Conservation (phyloP, 2,888 invertebrate species). For the Eupsilia transversa region DNA sequence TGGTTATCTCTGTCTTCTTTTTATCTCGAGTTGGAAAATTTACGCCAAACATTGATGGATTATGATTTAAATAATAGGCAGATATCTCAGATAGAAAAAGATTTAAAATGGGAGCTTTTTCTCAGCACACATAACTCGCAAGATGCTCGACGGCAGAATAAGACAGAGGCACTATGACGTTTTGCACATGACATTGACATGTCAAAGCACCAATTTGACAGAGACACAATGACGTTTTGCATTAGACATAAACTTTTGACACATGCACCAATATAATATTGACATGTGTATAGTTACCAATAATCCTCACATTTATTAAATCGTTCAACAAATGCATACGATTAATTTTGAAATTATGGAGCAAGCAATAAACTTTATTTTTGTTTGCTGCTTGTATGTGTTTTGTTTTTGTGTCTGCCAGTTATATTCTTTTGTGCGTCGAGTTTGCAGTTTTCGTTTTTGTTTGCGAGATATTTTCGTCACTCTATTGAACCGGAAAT, state of each 20-base stretch:
- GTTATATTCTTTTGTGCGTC: neutral
- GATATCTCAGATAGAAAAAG: neutral
- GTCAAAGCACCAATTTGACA: neutral
- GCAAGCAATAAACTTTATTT: neutral
- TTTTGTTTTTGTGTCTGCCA: neutral
- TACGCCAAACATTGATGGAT: neutral
- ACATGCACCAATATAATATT: no score
- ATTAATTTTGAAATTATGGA: neutral
- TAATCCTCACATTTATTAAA: neutral
- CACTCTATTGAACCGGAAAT: neutral
- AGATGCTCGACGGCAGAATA: neutral
- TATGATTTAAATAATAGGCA: neutral
- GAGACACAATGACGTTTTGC: no score
- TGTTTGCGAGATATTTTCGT: neutral
- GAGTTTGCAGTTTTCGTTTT: neutral
- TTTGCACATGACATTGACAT: neutral
- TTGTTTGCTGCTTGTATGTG: neutral
- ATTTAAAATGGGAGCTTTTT: neutral
- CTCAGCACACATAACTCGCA: neutral
- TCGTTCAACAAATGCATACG: slow-evolving; percentile 19
- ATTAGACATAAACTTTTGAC: no score
- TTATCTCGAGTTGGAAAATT: slow-evolving; percentile 13
- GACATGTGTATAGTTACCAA: neutral
- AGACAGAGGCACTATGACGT: neutral
- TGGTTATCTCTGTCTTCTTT: slow-evolving; percentile 22